Evolutionary conservation across 2,113 vertebrate species (phyloP).

Genomic region (Planiliza haematocheilus): DNA sequence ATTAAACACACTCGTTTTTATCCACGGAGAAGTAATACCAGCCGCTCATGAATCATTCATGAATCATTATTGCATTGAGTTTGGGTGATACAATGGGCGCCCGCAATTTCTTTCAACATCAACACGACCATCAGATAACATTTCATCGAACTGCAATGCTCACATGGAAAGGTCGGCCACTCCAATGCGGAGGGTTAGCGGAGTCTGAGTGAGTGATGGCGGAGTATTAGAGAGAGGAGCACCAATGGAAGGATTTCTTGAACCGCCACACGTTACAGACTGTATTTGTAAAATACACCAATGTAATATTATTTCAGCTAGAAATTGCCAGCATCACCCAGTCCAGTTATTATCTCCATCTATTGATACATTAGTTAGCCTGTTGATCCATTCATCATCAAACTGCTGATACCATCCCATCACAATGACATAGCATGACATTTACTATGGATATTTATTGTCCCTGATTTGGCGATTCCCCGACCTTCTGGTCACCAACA

Average conservation of each 20-base stretch:
- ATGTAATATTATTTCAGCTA: neutral
- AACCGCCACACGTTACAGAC: slow-evolving; percentile 1
- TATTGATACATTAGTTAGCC: neutral
- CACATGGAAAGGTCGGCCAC: slow-evolving; percentile 32
- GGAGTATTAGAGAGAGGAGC: slow-evolving; percentile 7
- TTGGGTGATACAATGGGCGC: neutral
- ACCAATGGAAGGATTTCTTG: slow-evolving; percentile 38
- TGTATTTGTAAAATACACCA: too few relatives aligned
- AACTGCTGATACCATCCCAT: too few relatives aligned
- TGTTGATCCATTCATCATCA: too few relatives aligned
- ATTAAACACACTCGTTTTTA: neutral
- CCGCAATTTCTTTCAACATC: slow-evolving; percentile 22
- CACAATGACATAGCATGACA: too few relatives aligned
- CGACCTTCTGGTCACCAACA: too few relatives aligned
- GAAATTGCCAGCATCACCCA: neutral
- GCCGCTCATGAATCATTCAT: slow-evolving; percentile 28
- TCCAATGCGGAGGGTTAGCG: neutral
- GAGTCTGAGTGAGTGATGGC: slow-evolving; percentile 1
- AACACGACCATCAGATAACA: slow-evolving; percentile 17
- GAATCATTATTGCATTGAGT: slow-evolving; percentile 11
- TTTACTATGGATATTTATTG: too few relatives aligned
- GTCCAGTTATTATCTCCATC: neutral
- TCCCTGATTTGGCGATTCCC: too few relatives aligned
- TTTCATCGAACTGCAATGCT: slow-evolving; percentile 18
- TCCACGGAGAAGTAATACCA: neutral